Percentiles rank a stretch among this genome's conserved stretches.
These are phyloP conservation scores for Atta colombica DNA, from an alignment of 1,140 invertebrate genomes.

Conservation along the genomic window DNA sequence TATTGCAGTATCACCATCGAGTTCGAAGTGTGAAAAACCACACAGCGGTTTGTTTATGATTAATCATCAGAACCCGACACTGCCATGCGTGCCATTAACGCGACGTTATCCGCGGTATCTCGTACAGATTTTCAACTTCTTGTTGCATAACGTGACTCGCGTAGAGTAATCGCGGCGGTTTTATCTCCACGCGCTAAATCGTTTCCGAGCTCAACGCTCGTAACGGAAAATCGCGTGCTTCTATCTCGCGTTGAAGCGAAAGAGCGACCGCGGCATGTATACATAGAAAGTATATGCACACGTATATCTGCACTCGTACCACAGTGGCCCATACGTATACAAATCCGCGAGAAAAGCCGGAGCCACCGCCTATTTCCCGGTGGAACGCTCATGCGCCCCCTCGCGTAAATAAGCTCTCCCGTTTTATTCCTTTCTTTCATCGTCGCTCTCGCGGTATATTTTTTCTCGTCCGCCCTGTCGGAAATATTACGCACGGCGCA, in stretches of 20 bases:
- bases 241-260: slow-evolving; percentile 38
- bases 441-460: slow-evolving; percentile 70
- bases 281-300: background rate
- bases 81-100: slow-evolving; percentile 53
- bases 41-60: slow-evolving; percentile 18
- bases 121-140: slow-evolving; percentile 51
- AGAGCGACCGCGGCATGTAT: slow-evolving; percentile 6
- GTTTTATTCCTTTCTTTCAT: slow-evolving; percentile 72
- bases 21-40: slow-evolving; percentile 28
- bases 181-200: slow-evolving; percentile 56
- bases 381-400: slow-evolving; percentile 43
- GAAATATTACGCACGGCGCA: slow-evolving; percentile 66
- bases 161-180: slow-evolving; percentile 56
- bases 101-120: slow-evolving; percentile 49
- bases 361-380: slow-evolving; percentile 69
- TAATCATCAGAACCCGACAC: slow-evolving; percentile 23
- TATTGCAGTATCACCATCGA: background rate
- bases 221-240: slow-evolving; percentile 60
- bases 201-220: slow-evolving; percentile 54
- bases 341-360: slow-evolving; percentile 64
- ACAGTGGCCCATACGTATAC: slow-evolving; percentile 4
- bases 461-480: slow-evolving; percentile 43
- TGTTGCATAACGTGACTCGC: slow-evolving; percentile 58
- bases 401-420: slow-evolving; percentile 74
- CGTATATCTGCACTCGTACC: background rate